Evolutionary conservation across 2,113 vertebrate species (phyloP).

Genomic region (Tricholaema leucomelas): DNA sequence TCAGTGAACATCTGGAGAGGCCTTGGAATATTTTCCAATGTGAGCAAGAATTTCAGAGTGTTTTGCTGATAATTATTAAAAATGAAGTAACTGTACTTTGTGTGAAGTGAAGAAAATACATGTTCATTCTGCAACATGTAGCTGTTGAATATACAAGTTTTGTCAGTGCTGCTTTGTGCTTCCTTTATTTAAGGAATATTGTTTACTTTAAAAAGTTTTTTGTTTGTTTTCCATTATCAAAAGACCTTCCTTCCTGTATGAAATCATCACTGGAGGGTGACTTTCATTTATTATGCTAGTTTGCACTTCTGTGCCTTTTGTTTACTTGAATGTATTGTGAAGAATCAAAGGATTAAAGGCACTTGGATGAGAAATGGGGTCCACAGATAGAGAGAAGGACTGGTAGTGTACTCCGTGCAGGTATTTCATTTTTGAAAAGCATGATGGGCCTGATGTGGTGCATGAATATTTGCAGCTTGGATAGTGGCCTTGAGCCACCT

Average conservation of each 20-base stretch:
- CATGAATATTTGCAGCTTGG: not conserved
- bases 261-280: slow-evolving; percentile 6
- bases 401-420: slow-evolving; percentile 7
- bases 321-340: slow-evolving; percentile 58
- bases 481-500: not conserved
- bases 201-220: slow-evolving; percentile 49
- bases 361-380: slow-evolving; percentile 18
- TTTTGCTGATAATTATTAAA: not conserved
- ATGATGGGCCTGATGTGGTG: not conserved
- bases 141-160: not conserved
- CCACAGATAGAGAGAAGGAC: slow-evolving; percentile 20
- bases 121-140: not conserved
- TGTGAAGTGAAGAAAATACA: not conserved
- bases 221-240: not conserved
- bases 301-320: slow-evolving; percentile 55
- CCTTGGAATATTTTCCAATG: not conserved
- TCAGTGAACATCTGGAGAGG: not conserved
- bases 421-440: not conserved
- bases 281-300: slow-evolving; percentile 13
- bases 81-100: not conserved
- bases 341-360: slow-evolving; percentile 30
- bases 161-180: slow-evolving; percentile 32
- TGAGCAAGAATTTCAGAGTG: not conserved
- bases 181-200: slow-evolving; percentile 26
- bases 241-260: slow-evolving; percentile 36